phyloP scores from a whole-genome alignment of 2,797 vertebrate genomes.

The Miopithecus talapoin region DNA sequence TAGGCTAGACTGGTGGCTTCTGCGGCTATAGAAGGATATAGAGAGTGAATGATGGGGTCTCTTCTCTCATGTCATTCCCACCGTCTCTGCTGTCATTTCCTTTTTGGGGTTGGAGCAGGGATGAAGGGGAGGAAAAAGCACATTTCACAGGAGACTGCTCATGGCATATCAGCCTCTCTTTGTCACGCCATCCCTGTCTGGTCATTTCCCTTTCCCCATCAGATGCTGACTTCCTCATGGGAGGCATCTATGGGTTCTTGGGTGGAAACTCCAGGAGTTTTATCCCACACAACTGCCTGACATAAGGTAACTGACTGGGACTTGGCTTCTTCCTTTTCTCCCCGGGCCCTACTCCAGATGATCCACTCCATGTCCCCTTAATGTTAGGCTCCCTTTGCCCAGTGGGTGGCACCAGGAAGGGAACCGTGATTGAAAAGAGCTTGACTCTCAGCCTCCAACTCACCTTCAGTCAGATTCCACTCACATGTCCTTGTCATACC shows the following conservation, averaged over 20 bases:
- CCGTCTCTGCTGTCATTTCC: not conserved
- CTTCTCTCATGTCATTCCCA: not conserved
- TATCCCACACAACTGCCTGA: not conserved
- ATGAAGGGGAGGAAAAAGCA: not conserved
- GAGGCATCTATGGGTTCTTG: not conserved
- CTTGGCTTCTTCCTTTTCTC: not conserved
- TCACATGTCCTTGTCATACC: not conserved
- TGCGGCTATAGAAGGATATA: not conserved
- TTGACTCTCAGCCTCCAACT: not conserved
- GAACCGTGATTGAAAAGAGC: not conserved
- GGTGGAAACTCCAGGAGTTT: not conserved
- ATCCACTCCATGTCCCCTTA: not conserved
- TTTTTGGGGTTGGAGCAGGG: not conserved
- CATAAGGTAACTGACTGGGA: not conserved
- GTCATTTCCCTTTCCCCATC: not conserved
- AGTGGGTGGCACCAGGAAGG: not conserved
- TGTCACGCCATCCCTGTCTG: not conserved
- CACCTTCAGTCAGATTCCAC: not conserved
- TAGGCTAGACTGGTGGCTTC: not conserved
- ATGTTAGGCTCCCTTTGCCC: not conserved
- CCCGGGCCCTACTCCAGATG: no score
- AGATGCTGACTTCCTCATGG: not conserved
- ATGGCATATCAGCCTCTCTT: not conserved
- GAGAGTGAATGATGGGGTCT: not conserved
- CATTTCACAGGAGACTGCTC: not conserved